Evolutionary conservation across 2,113 vertebrate species (phyloP).

Genomic region (Zapus hudsonius): DNA sequence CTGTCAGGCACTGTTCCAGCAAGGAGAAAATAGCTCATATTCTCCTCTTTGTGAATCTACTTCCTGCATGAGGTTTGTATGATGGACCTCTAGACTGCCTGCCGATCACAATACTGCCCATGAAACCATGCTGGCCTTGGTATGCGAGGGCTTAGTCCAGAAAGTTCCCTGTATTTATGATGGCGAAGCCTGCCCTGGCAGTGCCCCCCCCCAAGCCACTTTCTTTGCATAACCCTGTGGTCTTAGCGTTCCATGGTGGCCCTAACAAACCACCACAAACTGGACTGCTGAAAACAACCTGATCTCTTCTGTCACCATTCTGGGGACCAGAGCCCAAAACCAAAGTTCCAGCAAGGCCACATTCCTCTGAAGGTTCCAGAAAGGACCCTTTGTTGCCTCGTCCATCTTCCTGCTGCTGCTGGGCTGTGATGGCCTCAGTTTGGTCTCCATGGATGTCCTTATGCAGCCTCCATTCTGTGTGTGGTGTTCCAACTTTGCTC

Average conservation of each 20-base stretch:
- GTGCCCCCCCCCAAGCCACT: rapidly evolving
- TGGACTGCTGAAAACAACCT: background rate
- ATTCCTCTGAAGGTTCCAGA: rapidly evolving
- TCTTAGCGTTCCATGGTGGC: too few species aligned
- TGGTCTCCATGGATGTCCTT: rapidly evolving
- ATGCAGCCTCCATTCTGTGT: rapidly evolving
- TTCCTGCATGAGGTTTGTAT: background rate
- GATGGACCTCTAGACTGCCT: rapidly evolving
- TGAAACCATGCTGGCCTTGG: rapidly evolving
- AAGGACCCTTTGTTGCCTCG: rapidly evolving
- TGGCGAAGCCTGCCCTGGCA: rapidly evolving
- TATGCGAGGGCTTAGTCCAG: rapidly evolving
- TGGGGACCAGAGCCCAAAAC: too few species aligned
- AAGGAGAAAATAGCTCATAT: background rate
- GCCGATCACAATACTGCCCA: rapidly evolving
- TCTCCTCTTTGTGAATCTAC: rapidly evolving
- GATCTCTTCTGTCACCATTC: rapidly evolving
- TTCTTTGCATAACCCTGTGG: rapidly evolving
- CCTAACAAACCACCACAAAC: background rate
- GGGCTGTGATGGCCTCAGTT: rapidly evolving
- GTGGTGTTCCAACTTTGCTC: too few species aligned
- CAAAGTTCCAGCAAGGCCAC: rapidly evolving
- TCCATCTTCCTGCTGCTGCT: rapidly evolving
- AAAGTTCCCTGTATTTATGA: rapidly evolving
- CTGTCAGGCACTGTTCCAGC: too few species aligned